phyloP scores from a whole-genome alignment of 2,797 vertebrate species.

The Anguilla marmorata region DNA sequence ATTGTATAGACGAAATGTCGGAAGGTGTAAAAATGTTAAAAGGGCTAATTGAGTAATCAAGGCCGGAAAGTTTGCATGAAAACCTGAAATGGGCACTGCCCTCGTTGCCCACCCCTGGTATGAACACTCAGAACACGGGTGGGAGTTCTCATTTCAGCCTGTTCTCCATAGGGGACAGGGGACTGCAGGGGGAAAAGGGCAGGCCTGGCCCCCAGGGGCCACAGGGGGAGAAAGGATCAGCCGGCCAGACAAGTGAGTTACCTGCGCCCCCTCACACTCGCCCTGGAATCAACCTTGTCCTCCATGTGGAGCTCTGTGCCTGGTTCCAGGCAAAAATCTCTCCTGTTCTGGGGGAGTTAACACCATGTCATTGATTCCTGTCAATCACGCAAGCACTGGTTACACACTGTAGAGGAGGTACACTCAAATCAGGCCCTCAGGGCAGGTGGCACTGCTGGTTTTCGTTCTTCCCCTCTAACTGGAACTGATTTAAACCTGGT shows the following conservation, averaged over 20 bases:
- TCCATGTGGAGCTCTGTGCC: neutral
- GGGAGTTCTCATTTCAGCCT: neutral
- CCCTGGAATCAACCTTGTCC: neutral
- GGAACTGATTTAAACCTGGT: no score
- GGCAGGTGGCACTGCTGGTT: no score
- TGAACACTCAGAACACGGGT: neutral
- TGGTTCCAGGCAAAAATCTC: neutral
- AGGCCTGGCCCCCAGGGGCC: neutral
- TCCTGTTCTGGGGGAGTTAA: neutral
- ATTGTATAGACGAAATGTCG: no score
- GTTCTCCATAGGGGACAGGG: neutral
- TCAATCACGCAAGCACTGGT: no score
- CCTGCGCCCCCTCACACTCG: neutral
- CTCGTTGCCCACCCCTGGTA: neutral
- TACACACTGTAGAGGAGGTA: no score
- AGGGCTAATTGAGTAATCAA: neutral
- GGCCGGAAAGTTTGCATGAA: no score
- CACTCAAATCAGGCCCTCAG: no score
- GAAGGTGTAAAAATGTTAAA: neutral
- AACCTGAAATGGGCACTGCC: no score
- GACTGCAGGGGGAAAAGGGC: constrained; percentile 5
- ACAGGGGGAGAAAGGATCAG: neutral
- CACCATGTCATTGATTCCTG: no score
- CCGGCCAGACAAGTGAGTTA: neutral
- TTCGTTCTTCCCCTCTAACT: no score